These are phyloP conservation scores for Siderastrea siderea DNA, from an alignment of 92 coral and sea anemone genomes.

Conservation along the genomic window DNA sequence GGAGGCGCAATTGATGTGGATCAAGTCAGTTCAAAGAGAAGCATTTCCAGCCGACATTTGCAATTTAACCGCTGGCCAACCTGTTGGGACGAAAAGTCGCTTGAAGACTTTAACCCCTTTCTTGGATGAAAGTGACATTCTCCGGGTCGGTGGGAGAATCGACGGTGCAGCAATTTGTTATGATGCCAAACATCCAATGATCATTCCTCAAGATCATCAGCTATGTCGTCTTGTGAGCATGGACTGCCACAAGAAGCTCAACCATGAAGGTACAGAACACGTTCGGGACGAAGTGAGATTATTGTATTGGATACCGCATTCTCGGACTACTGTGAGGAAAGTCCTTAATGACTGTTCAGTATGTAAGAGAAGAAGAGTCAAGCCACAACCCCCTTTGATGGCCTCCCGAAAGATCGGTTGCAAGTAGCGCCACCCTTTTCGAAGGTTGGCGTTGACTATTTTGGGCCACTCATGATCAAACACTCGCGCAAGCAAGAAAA, in stretches of 20 bases:
- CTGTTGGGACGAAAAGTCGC: constrained; percentile 16
- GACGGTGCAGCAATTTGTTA: constrained; percentile 13
- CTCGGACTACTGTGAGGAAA: constrained; percentile 18
- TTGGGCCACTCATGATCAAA: constrained; percentile 53
- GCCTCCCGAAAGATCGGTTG: constrained; percentile 52
- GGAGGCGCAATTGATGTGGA: constrained; percentile 12
- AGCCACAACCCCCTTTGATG: constrained; percentile 45
- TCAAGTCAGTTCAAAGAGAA: constrained; percentile 19
- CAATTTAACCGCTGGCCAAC: not conserved
- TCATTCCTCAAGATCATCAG: constrained; percentile 32
- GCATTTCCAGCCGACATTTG: constrained; percentile 7
- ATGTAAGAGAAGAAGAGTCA: constrained; percentile 23
- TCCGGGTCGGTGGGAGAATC: too few relatives aligned
- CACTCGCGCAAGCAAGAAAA: constrained; percentile 33
- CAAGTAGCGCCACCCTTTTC: constrained; percentile 33
- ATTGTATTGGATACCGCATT: constrained; percentile 25
- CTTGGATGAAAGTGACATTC: too few relatives aligned
- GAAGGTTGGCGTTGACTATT: constrained; percentile 58
- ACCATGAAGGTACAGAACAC: constrained; percentile 24
- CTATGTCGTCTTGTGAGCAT: constrained; percentile 34
- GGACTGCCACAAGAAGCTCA: constrained; percentile 36
- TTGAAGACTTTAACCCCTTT: constrained; percentile 2
- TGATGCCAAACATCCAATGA: constrained; percentile 22
- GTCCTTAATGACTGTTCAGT: constrained; percentile 28
- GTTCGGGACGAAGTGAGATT: constrained; percentile 26